phyloP scores from a whole-genome alignment of 2,888 invertebrate genomes.

The Sussaba pulchella region DNA sequence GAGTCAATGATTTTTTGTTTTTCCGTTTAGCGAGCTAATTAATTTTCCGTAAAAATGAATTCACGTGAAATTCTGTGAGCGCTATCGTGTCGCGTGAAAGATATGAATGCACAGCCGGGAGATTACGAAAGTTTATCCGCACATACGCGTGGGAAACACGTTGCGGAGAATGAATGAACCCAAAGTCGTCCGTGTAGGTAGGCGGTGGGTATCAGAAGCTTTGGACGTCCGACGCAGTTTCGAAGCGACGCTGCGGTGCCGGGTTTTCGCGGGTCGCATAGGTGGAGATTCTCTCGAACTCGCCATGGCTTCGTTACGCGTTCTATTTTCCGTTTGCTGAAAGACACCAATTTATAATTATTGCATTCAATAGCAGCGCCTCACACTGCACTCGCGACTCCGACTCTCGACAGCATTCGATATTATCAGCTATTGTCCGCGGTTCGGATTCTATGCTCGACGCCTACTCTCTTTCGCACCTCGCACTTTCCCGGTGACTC shows the following conservation, averaged over 20 bases:
- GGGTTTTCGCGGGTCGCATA: not conserved
- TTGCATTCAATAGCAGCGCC: conserved; percentile 75
- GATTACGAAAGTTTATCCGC: not conserved
- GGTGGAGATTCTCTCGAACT: conserved; percentile 21
- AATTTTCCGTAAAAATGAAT: not conserved
- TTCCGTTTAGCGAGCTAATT: no score
- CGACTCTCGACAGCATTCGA: conserved; percentile 77
- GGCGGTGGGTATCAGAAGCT: conserved; percentile 83
- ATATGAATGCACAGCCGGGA: no score
- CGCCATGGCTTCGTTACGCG: conserved; percentile 79
- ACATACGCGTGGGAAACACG: not conserved
- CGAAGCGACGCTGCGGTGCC: conserved; percentile 5
- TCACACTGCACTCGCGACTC: conserved; percentile 68
- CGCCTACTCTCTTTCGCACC: conserved; percentile 51
- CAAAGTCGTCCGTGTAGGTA: conserved; percentile 80
- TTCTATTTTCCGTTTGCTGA: conserved; percentile 77
- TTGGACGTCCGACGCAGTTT: not conserved
- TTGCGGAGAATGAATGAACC: conserved; percentile 49
- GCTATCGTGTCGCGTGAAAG: no score
- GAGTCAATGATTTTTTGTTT: no score
- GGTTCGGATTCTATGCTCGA: conserved; percentile 75
- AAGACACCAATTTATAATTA: conserved; percentile 82
- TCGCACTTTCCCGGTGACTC: not conserved
- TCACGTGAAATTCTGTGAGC: not conserved
- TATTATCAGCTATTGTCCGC: conserved; percentile 80